Evolutionary conservation across 2,113 vertebrate genomes (phyloP), one percentile per base, ranked within the genome.

Genomic region (Merops nubicus): DNA sequence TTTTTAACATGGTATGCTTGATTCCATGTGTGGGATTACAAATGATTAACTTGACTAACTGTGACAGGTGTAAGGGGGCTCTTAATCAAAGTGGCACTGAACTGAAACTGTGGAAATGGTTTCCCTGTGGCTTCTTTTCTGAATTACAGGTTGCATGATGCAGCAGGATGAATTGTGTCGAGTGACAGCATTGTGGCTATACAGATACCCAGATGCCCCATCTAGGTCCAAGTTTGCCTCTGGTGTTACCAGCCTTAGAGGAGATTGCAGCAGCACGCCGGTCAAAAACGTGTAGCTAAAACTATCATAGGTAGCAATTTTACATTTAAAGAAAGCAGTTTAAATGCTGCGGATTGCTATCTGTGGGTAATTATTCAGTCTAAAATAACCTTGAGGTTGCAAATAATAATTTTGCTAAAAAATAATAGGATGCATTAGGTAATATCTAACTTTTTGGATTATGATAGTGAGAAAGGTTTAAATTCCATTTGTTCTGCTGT

Each of bases 331-430:
- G 45, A 80, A 79, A 94, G 69, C 59, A 70, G 34, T 92, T 67
- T 59, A 34, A 82, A 75, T 82, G 77, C 47, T 2, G 1, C 51
- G 72, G 40, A 64, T 82, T 82, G 43, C 60, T 72, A 13, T 89
- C 60, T 89, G 33, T 65, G 60, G 43, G 64, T 94, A 92, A 77
- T 72, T 86, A 95, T 72, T 92, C 43, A 84, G 13, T 75, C 36
- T 84, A 72, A 93, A 96, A 50, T 84, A 89, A 87, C n/a, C 43
- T 53, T 53, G 62, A 92, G 89, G 86, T 72, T 94, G 51, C 36
- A 94, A 89, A 85, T 87, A 91, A 50, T 83, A 72, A 64, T 89
- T 89, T 92, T 82, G n/a, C 53, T 82, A 34, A 84, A 77, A 90
- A 72, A 43, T 40, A 56, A n/a, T 43, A 19, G n/a, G 3, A 43